These are phyloP conservation scores for Oscheius myriophilus DNA, from an alignment of 2,888 invertebrate genomes.

Conservation along the genomic window DNA sequence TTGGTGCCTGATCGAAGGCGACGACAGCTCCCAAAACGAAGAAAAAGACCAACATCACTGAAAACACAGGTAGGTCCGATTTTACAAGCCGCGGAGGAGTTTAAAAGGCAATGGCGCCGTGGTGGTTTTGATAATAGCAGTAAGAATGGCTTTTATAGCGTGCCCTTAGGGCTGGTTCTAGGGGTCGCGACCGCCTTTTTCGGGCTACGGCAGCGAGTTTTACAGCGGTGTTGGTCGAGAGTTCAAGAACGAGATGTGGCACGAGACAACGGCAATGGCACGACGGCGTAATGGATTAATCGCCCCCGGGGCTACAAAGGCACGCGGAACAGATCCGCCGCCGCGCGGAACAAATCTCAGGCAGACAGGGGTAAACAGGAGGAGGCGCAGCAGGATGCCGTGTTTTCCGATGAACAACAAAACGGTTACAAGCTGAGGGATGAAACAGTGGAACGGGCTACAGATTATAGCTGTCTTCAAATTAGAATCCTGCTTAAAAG, in stretches of 20 bases:
- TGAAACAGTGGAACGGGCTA: no score
- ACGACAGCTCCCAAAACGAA: slow-evolving; percentile 25
- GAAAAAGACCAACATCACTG: slow-evolving; percentile 3
- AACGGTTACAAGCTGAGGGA: no score
- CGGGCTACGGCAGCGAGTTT: slow-evolving; percentile 23
- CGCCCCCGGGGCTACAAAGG: slow-evolving; percentile 14
- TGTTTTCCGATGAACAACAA: neutral
- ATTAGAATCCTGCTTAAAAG: no score
- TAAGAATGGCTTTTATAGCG: slow-evolving; percentile 28
- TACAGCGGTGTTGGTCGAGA: slow-evolving; percentile 27
- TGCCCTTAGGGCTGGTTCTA: slow-evolving; percentile 25
- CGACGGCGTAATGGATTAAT: slow-evolving; percentile 24
- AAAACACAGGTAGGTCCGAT: neutral
- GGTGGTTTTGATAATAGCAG: slow-evolving; percentile 20
- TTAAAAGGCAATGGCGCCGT: neutral
- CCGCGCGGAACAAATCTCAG: neutral
- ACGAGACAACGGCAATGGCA: slow-evolving; percentile 11
- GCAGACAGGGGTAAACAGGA: neutral
- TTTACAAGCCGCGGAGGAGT: neutral
- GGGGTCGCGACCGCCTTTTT: slow-evolving; percentile 29
- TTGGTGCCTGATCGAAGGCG: slow-evolving; percentile 39
- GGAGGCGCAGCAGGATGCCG: neutral
- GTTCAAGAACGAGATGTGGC: slow-evolving; percentile 27
- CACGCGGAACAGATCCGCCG: slow-evolving; percentile 4
- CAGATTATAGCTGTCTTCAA: no score